Evolutionary conservation across 2,113 vertebrate species (phyloP).

Genomic region (Xiphias gladius): DNA sequence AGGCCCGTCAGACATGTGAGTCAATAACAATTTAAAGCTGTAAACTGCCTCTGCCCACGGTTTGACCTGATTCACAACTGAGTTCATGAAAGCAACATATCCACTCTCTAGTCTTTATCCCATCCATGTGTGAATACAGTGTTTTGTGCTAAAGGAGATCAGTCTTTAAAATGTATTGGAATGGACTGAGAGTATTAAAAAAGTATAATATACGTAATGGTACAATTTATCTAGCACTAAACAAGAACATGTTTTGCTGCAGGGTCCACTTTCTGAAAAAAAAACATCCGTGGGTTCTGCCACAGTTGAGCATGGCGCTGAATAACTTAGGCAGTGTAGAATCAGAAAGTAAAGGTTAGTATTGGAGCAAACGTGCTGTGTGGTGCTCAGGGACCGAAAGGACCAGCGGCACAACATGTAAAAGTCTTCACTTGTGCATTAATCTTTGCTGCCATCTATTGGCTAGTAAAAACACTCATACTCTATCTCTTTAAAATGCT

Average conservation of each 20-base stretch:
- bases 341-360: slow-evolving; percentile 30
- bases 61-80: slow-evolving; percentile 20
- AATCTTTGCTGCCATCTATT: slow-evolving; percentile 83
- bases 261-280: neutral
- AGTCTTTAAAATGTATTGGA: neutral
- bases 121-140: neutral
- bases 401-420: slow-evolving; percentile 76
- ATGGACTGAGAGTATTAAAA: neutral
- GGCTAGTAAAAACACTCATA: slow-evolving; percentile 26
- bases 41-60: slow-evolving; percentile 23
- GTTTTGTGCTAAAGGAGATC: neutral
- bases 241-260: neutral
- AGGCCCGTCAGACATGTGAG: slow-evolving; percentile 84
- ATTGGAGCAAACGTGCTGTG: slow-evolving; percentile 48
- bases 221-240: neutral
- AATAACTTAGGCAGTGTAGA: neutral
- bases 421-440: slow-evolving; percentile 10
- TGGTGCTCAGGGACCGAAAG: slow-evolving; percentile 87
- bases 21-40: slow-evolving; percentile 37
- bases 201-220: neutral
- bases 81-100: slow-evolving; percentile 6
- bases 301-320: neutral
- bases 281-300: neutral
- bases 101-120: neutral
- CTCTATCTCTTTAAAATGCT: neutral